Conservation (phyloP, 2,888 invertebrate genomes). For the Fragum whitleyi region DNA sequence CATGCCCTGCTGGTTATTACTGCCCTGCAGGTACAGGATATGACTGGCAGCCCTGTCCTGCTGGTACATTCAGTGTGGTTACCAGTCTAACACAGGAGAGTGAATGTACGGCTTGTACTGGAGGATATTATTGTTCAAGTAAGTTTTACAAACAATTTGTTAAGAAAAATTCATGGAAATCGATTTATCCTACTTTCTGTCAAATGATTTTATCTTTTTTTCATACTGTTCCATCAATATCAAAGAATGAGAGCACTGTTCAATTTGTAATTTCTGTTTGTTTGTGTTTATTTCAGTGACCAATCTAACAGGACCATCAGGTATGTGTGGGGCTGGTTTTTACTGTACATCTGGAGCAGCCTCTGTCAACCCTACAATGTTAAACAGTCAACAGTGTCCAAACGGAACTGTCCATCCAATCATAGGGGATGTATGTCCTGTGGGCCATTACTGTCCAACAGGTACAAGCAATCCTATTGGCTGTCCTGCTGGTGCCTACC, state of each 20-base stretch:
- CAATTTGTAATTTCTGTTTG: no score
- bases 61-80: slow-evolving; percentile 76
- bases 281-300: slow-evolving; percentile 63
- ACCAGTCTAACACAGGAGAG: slow-evolving; percentile 70
- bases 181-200: no score
- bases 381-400: slow-evolving; percentile 82
- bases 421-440: slow-evolving; percentile 80
- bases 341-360: slow-evolving; percentile 80
- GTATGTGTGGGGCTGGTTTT: slow-evolving; percentile 76
- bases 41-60: slow-evolving; percentile 81
- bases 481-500: slow-evolving; percentile 82
- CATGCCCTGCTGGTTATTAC: slow-evolving; percentile 81
- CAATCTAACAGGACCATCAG: slow-evolving; percentile 77
- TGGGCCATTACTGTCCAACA: slow-evolving; percentile 79
- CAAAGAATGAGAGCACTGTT: no score
- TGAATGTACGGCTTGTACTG: slow-evolving; percentile 78
- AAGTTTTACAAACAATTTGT: no score
- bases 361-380: slow-evolving; percentile 79
- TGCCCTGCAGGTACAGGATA: slow-evolving; percentile 83
- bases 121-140: slow-evolving; percentile 79
- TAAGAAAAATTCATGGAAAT: no score
- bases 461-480: slow-evolving; percentile 80
- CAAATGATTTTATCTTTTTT: no score
- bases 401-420: slow-evolving; percentile 79
- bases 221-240: no score